Percentiles rank a stretch among this genome's conserved stretches.
These are phyloP conservation scores for Drosophila repletoides DNA, from an alignment of 1,140 invertebrate species.

Conservation along the genomic window DNA sequence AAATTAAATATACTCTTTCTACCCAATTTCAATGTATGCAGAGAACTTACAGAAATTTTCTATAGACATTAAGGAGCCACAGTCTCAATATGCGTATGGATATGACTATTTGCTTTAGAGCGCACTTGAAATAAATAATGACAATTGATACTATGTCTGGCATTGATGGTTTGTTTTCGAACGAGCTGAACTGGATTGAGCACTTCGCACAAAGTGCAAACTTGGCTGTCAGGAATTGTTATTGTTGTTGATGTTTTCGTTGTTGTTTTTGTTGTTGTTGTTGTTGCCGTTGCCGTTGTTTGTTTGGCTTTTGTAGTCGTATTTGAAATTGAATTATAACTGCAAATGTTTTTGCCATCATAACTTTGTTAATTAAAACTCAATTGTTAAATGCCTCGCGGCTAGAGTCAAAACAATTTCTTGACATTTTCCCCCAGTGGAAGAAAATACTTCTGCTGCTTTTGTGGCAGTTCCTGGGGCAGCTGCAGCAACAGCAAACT, in stretches of 20 bases:
- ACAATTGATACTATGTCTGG: conserved; percentile 68
- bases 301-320: conserved; percentile 17
- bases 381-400: conserved; percentile 57
- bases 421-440: conserved; percentile 28
- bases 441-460: not conserved
- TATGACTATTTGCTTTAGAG: conserved; percentile 33
- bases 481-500: not conserved
- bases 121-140: conserved; percentile 55
- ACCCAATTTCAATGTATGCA: not conserved
- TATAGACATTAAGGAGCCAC: conserved; percentile 53
- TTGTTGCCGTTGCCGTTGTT: too few relatives aligned
- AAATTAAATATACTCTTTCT: too few relatives aligned
- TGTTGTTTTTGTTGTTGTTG: too few relatives aligned
- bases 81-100: too few relatives aligned
- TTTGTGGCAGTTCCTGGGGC: too few relatives aligned
- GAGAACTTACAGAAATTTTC: not conserved
- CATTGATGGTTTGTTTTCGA: conserved; percentile 42
- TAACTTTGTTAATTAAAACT: conserved; percentile 80
- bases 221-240: conserved; percentile 1
- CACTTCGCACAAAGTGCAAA: not conserved
- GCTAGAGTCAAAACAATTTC: conserved; percentile 53
- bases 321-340: conserved; percentile 59
- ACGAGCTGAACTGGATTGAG: not conserved
- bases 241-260: not conserved
- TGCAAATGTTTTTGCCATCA: conserved; percentile 40